Evolutionary conservation across 2,113 vertebrate genomes (phyloP), one percentile per base, ranked within the genome.

Genomic region (Nanger granti): DNA sequence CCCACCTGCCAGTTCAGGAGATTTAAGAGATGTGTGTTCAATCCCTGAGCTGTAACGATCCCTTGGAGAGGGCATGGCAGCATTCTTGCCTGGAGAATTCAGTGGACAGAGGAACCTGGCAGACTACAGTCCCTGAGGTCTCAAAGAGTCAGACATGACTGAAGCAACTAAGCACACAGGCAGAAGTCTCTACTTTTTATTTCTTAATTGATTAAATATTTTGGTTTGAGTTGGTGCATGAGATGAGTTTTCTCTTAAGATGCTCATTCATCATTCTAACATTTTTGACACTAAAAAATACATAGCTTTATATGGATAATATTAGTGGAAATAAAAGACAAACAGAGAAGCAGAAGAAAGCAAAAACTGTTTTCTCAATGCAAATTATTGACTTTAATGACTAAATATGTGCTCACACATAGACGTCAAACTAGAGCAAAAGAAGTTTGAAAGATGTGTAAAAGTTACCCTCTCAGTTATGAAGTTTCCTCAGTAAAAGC

Each of bases 401-500:
- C 31, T 87, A 88, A 83, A 37, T 64, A 57, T 88, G 54, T 76
- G 5, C 31, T 95, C 85, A 49, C 62, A 29, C n/a, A n/a, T 60
- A 34, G 37, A 94, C 3, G 20, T 89, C 55, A 84, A 60, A 93
- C 17, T 64, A 69, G 15, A 87, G 11, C 31, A 89, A 85, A 89
- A 66, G 17, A 49, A 69, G 14, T 88, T 47, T 86, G 92, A 95
- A 91, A 93, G 24, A 47, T 49, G 2, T 59, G 1, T 17, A 80
- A 85, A n/a, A 57, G n/a, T 37, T 52, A 3, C 13, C 22, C 34
- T 85, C n/a, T 64, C 64, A 87, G 22, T 26, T 44, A 62, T 69
- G 31, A 14, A 20, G 55, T 93, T 94, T 96, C 22, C 54, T 29
- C 95, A 66, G 76, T 66, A 76, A 91, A 95, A 97, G 47, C 62